A percentile compares a stretch with the other conserved stretches of the same genome.
Evolutionary conservation across 2,113 vertebrate species (phyloP).

Genomic region (Silurus asotus): DNA sequence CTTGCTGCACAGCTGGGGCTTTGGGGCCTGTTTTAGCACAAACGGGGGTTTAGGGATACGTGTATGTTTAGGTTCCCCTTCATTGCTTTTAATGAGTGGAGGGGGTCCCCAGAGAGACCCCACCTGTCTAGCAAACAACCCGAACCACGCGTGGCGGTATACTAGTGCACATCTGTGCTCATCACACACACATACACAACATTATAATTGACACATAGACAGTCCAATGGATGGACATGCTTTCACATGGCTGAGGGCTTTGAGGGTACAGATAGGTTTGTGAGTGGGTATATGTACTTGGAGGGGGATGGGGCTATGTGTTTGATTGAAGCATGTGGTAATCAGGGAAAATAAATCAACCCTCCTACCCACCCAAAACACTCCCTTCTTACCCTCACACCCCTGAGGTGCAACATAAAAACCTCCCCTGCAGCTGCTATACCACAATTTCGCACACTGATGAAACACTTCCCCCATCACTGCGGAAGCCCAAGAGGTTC

Average conservation of each 20-base stretch:
- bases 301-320: not conserved
- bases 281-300: not conserved
- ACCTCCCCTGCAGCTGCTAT: slow-evolving; percentile 53
- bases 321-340: slow-evolving; percentile 54
- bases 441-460: slow-evolving; percentile 18
- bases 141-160: not conserved
- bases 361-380: slow-evolving; percentile 8
- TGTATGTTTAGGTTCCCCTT: slow-evolving; percentile 47
- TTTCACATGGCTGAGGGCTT: slow-evolving; percentile 24
- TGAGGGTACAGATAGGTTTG: not conserved
- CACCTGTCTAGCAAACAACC: slow-evolving; percentile 46
- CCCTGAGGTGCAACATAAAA: slow-evolving; percentile 45
- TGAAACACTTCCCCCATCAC: slow-evolving; percentile 54
- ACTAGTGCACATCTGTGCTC: slow-evolving; percentile 41
- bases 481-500: slow-evolving; percentile 18
- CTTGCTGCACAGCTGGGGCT: slow-evolving; percentile 50
- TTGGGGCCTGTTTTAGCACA: slow-evolving; percentile 31
- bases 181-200: not conserved
- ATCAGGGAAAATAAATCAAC: slow-evolving; percentile 50
- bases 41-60: slow-evolving; percentile 39
- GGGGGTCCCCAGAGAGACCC: slow-evolving; percentile 42
- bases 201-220: slow-evolving; percentile 8
- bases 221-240: slow-evolving; percentile 40
- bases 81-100: slow-evolving; percentile 51
- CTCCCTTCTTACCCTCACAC: slow-evolving; percentile 34